Percentiles rank a stretch among this genome's conserved stretches.
phyloP scores from a whole-genome alignment of 2,888 invertebrate species.

The Dynastes grantii region DNA sequence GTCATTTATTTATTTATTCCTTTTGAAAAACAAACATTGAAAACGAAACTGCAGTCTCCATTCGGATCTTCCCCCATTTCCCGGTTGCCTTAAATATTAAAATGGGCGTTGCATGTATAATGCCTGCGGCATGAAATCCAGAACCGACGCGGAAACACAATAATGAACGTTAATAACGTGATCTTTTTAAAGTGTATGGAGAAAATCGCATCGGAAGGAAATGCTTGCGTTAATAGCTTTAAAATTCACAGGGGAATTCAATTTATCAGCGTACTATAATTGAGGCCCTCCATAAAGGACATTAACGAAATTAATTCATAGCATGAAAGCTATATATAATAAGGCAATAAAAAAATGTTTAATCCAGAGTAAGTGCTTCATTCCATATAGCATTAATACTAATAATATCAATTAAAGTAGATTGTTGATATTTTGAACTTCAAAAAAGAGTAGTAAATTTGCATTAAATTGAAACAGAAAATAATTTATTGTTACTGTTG shows the following conservation, averaged over 20 bases:
- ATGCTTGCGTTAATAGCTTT: slow-evolving; percentile 36
- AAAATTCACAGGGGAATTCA: slow-evolving; percentile 19
- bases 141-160: neutral
- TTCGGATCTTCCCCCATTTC: slow-evolving; percentile 5
- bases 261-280: slow-evolving; percentile 29
- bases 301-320: too few relatives aligned
- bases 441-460: too few relatives aligned
- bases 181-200: slow-evolving; percentile 25
- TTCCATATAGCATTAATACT: too few relatives aligned
- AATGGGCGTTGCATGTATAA: slow-evolving; percentile 23
- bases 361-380: too few relatives aligned
- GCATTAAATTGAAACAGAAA: too few relatives aligned
- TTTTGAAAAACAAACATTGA: slow-evolving; percentile 15
- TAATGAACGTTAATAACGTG: slow-evolving; percentile 43
- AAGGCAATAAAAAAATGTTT: too few relatives aligned
- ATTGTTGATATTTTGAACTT: too few relatives aligned
- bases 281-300: slow-evolving; percentile 1
- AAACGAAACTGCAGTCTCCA: slow-evolving; percentile 9
- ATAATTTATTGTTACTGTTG: too few relatives aligned
- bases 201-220: slow-evolving; percentile 39
- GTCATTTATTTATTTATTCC: slow-evolving; percentile 29
- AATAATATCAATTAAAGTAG: too few relatives aligned
- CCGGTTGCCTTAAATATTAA: slow-evolving; percentile 40
- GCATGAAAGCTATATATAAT: too few relatives aligned
- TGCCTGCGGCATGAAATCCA: slow-evolving; percentile 23